A percentile compares a stretch with the other conserved stretches of the same genome.
Conservation (phyloP, 2,888 invertebrate genomes). For the Drosophila affinis region DNA sequence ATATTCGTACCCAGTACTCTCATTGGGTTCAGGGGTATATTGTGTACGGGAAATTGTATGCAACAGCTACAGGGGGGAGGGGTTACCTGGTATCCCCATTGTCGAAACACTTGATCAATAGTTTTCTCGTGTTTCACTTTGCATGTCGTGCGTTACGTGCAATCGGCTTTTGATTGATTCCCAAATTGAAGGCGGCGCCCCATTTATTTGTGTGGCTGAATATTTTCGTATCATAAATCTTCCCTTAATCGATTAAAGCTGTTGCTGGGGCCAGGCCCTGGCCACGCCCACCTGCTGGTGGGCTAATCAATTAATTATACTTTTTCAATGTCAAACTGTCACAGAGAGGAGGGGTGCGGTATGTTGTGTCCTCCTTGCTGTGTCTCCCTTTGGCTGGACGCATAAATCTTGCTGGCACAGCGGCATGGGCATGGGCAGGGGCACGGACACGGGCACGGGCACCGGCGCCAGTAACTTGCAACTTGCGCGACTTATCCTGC, state of each 20-base stretch:
- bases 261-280: not conserved
- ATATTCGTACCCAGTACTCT: not conserved
- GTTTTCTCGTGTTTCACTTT: conserved; percentile 9
- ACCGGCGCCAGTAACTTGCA: conserved; percentile 45
- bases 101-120: not conserved
- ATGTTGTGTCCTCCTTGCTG: conserved; percentile 20
- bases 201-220: conserved; percentile 39
- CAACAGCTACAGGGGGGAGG: not conserved
- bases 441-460: not conserved
- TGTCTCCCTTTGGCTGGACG: conserved; percentile 9
- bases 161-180: conserved; percentile 58
- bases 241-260: conserved; percentile 43
- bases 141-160: conserved; percentile 6
- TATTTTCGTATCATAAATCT: conserved; percentile 53
- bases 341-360: conserved; percentile 16
- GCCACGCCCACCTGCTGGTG: conserved; percentile 59
- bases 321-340: conserved; percentile 80
- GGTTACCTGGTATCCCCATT: not conserved
- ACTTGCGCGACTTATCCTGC: conserved; percentile 43
- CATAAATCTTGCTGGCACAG: conserved; percentile 51
- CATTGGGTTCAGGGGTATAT: not conserved
- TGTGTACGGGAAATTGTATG: not conserved
- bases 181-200: conserved; percentile 44
- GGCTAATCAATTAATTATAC: conserved; percentile 78
- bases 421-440: not conserved